phyloP scores from a whole-genome alignment of 35 echinoderm and acorn worm species.

The Patiria miniata region DNA sequence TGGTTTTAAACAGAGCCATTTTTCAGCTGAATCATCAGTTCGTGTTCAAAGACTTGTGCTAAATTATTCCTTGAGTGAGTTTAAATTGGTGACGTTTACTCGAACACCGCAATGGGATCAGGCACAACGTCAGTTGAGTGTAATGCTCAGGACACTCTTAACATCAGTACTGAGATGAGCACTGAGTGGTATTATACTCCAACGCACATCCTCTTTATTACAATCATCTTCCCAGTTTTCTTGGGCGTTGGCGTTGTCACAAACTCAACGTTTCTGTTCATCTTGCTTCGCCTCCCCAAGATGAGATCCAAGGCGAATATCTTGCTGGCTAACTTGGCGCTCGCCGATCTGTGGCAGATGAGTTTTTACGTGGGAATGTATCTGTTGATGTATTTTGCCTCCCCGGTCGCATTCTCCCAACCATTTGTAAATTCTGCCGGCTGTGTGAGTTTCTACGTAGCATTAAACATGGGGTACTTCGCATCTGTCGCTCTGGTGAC shows the following conservation, averaged over 20 bases:
- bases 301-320: background rate
- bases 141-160: background rate
- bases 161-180: background rate
- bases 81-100: background rate
- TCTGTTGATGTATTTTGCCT: background rate
- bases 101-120: background rate
- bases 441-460: background rate
- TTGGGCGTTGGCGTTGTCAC: background rate
- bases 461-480: background rate
- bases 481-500: conserved; percentile 9
- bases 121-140: background rate
- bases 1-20: too few species aligned
- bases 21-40: too few species aligned
- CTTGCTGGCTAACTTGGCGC: background rate
- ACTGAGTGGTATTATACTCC: background rate
- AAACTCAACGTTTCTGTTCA: background rate
- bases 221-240: background rate
- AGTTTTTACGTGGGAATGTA: background rate
- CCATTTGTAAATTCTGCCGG: background rate
- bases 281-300: background rate
- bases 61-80: too few species aligned
- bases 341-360: background rate
- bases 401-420: background rate
- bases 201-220: background rate
- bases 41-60: too few species aligned